Conservation (phyloP, 2,113 vertebrate species). For the Zosterops lateralis region DNA sequence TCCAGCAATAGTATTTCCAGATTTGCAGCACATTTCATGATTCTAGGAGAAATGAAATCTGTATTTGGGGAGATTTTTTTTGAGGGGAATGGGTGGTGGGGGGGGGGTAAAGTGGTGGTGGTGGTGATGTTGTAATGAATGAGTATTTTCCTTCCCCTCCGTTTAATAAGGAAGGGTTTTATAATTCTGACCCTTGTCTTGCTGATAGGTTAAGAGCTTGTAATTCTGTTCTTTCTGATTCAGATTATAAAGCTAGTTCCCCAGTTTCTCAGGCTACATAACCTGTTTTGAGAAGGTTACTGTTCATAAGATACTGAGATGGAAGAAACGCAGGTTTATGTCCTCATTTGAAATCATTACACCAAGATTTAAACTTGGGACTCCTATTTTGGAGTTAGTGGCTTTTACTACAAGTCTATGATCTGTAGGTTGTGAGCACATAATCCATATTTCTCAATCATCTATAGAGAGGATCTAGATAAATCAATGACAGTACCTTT, state of each 20-base stretch:
- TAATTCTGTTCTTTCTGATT: background rate
- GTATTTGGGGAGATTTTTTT: background rate
- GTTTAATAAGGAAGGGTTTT: background rate
- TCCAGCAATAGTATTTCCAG: background rate
- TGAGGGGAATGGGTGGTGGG: fast-evolving
- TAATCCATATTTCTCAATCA: background rate
- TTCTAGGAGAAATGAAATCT: background rate
- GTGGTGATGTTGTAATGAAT: background rate
- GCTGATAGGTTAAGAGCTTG: background rate
- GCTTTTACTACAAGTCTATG: background rate
- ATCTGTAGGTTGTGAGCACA: background rate
- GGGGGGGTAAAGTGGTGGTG: fast-evolving
- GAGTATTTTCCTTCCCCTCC: background rate
- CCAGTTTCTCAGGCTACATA: background rate
- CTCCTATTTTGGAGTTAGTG: background rate
- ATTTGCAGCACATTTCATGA: background rate
- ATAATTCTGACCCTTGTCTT: background rate
- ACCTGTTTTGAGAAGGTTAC: background rate
- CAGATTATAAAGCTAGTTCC: background rate
- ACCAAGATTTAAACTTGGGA: background rate
- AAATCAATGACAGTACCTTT: background rate
- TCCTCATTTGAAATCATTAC: background rate
- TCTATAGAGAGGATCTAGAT: background rate
- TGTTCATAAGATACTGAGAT: background rate
- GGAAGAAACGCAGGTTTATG: background rate